These are phyloP conservation scores for Ianthella basta DNA, from an alignment of 37 sponge, comb jelly and placozoan species.

Conservation along the genomic window DNA sequence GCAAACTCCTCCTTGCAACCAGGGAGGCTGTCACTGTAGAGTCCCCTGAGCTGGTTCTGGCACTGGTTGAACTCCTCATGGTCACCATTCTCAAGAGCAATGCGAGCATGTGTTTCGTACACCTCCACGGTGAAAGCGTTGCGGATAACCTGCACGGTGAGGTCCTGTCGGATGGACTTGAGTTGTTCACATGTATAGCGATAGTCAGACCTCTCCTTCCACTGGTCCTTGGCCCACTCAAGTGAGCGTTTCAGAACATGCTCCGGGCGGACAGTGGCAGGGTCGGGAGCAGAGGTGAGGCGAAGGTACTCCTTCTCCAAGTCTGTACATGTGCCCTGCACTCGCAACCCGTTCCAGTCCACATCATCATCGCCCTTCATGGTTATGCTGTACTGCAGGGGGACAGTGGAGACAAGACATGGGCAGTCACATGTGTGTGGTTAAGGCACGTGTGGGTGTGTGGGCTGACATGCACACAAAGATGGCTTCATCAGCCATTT, in stretches of 20 bases:
- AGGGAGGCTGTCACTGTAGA: conserved; percentile 70
- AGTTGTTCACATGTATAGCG: conserved; percentile 92
- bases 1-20: conserved; percentile 84
- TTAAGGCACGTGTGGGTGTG: background rate
- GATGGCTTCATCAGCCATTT: too few species aligned
- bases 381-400: conserved; percentile 25
- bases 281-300: conserved; percentile 96
- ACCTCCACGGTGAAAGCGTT: conserved; percentile 93
- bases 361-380: conserved; percentile 56
- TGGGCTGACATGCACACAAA: background rate
- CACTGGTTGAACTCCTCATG: conserved; percentile 98
- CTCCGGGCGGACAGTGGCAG: conserved; percentile 81
- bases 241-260: conserved; percentile 72
- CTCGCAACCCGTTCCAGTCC: conserved; percentile 51
- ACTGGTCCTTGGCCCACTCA: conserved; percentile 62
- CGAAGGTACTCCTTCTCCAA: conserved; percentile 97
- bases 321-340: conserved; percentile 85
- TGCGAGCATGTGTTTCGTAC: conserved; percentile 95
- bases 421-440: too few species aligned
- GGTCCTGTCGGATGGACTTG: conserved; percentile 97
- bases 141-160: conserved; percentile 91
- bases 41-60: conserved; percentile 85
- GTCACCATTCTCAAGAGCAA: conserved; percentile 95
- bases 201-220: conserved; percentile 78
- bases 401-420: too few species aligned